Evolutionary conservation across 2,888 invertebrate species (phyloP).

Genomic region (Iphiclides podalirius): DNA sequence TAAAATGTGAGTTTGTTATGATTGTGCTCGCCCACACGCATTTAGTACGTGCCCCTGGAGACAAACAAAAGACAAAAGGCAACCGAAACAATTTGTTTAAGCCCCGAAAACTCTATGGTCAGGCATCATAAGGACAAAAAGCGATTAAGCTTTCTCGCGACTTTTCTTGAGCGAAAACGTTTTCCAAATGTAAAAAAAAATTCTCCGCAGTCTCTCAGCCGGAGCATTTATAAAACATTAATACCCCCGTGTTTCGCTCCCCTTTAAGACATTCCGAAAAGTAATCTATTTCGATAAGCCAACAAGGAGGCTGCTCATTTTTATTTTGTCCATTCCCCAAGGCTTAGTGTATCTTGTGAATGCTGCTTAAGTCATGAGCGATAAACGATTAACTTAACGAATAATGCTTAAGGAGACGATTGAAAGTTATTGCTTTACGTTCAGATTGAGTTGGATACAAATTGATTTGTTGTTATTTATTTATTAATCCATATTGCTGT

Average conservation of each 20-base stretch:
- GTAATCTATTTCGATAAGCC: conserved; percentile 78
- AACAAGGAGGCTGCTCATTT: conserved; percentile 74
- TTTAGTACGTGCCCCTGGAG: conserved; percentile 45
- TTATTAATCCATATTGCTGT: too few relatives aligned
- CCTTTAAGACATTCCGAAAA: conserved; percentile 68
- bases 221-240: conserved; percentile 54
- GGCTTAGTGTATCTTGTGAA: conserved; percentile 63
- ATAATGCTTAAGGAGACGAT: not conserved
- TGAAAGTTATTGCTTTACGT: too few relatives aligned
- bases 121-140: too few relatives aligned
- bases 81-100: conserved; percentile 23
- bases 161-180: not conserved
- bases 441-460: too few relatives aligned
- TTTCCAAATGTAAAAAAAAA: conserved; percentile 35
- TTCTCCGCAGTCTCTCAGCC: conserved; percentile 31
- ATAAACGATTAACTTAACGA: not conserved
- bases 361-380: conserved; percentile 35
- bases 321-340: conserved; percentile 75
- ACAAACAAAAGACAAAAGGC: conserved; percentile 40
- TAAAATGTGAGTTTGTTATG: conserved; percentile 61
- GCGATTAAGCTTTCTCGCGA: conserved; percentile 24
- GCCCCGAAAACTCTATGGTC: not conserved
- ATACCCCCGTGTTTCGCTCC: conserved; percentile 44
- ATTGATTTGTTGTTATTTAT: too few relatives aligned
- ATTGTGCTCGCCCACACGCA: conserved; percentile 68